A percentile compares a stretch with the other conserved stretches of the same genome.
Conservation (phyloP, 2,888 invertebrate genomes). For the Microplitis deprimator region DNA sequence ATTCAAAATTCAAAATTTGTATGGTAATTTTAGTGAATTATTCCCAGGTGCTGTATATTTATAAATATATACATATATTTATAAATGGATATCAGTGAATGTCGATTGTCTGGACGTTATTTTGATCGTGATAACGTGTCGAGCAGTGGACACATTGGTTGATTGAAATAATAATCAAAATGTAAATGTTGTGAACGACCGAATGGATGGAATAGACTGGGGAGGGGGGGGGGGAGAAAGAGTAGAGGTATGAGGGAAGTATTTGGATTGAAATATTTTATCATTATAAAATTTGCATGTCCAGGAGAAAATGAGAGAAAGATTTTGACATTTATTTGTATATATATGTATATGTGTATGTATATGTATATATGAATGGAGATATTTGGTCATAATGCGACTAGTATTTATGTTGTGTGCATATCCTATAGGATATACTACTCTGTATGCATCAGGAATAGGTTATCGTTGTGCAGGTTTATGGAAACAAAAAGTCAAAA, state of each 20-base stretch:
- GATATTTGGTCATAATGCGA: constrained; percentile 24
- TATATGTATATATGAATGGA: background rate
- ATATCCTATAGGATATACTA: background rate
- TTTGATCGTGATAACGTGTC: constrained; percentile 1
- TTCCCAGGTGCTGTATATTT: background rate
- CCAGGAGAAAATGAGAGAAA: background rate
- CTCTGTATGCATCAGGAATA: background rate
- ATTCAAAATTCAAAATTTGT: background rate
- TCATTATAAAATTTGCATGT: background rate
- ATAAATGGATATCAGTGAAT: background rate
- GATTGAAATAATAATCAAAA: constrained; percentile 1
- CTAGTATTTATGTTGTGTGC: background rate
- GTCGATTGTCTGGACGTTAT: background rate
- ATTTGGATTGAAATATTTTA: background rate
- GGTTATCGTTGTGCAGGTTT: background rate
- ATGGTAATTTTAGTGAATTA: background rate
- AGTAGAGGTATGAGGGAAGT: background rate
- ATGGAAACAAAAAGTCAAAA: background rate
- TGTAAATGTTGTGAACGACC: background rate
- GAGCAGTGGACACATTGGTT: background rate
- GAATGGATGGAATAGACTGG: background rate
- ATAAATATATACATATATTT: background rate
- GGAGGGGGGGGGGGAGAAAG: background rate
- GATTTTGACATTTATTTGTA: background rate
- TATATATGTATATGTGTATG: background rate